Conservation (phyloP, 2,113 vertebrate species). For the Triplophysa tibetana region DNA sequence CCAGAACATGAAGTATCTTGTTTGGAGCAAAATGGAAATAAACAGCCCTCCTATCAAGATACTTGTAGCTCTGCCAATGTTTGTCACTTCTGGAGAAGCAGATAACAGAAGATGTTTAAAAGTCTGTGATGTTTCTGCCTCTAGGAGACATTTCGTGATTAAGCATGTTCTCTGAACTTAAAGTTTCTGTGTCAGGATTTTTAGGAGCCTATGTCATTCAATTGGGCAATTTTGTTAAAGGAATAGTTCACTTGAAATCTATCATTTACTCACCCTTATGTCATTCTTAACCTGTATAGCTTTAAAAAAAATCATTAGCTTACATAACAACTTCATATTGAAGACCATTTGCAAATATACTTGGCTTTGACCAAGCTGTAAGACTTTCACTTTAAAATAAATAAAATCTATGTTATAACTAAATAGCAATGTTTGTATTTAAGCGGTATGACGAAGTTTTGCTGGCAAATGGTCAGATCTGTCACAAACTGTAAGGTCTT, state of each 20-base stretch:
- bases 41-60: constrained; percentile 51
- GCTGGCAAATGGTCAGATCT: background rate
- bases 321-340: no score
- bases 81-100: constrained; percentile 46
- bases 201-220: constrained; percentile 45
- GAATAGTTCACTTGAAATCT: background rate
- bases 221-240: constrained; percentile 36
- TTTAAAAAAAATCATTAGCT: no score
- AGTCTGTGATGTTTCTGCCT: constrained; percentile 34
- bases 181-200: constrained; percentile 41
- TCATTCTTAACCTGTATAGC: background rate
- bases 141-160: constrained; percentile 47
- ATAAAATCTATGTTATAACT: background rate
- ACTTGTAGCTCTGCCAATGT: constrained; percentile 50
- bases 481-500: background rate
- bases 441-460: background rate
- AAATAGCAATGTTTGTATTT: background rate
- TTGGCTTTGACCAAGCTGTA: no score
- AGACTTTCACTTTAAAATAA: background rate
- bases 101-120: constrained; percentile 39
- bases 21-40: constrained; percentile 46
- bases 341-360: no score
- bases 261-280: background rate
- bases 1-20: constrained; percentile 59
- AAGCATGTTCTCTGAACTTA: constrained; percentile 41